phyloP scores from a whole-genome alignment of 2,888 invertebrate species.

The Thecophora atra region DNA sequence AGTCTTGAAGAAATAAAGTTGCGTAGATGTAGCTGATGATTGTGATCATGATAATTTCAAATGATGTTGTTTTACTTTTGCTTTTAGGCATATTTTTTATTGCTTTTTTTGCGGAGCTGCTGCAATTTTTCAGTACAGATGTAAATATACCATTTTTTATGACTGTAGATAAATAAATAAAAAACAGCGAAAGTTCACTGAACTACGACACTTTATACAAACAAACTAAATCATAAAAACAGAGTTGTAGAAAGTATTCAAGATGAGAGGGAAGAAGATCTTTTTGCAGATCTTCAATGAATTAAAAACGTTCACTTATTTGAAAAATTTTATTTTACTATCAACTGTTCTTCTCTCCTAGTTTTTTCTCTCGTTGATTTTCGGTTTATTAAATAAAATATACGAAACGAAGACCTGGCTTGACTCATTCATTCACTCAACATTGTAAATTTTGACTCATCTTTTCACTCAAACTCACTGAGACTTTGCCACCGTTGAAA shows the following conservation, averaged over 20 bases:
- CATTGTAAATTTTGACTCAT: not conserved
- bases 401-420: too few species aligned
- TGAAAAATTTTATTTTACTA: too few species aligned
- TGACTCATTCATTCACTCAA: too few species aligned
- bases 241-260: too few species aligned
- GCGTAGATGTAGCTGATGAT: constrained; percentile 13
- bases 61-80: constrained; percentile 42
- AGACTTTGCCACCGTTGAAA: not conserved
- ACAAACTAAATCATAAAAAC: too few species aligned
- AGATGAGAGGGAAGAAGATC: too few species aligned
- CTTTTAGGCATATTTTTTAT: constrained; percentile 31
- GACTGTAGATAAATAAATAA: constrained; percentile 10
- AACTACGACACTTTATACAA: too few species aligned
- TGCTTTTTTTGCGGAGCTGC: constrained; percentile 43
- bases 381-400: too few species aligned
- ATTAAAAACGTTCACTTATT: too few species aligned
- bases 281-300: too few species aligned
- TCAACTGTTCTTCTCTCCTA: too few species aligned
- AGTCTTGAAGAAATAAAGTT: not conserved
- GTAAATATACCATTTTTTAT: constrained; percentile 59
- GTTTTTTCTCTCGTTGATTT: too few species aligned
- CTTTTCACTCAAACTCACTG: not conserved
- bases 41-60: constrained; percentile 1
- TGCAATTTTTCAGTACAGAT: constrained; percentile 48
- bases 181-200: not conserved